Percentiles rank a stretch among this genome's conserved stretches.
Evolutionary conservation across 2,888 invertebrate species (phyloP).

Genomic region (Chouioia cunea): DNA sequence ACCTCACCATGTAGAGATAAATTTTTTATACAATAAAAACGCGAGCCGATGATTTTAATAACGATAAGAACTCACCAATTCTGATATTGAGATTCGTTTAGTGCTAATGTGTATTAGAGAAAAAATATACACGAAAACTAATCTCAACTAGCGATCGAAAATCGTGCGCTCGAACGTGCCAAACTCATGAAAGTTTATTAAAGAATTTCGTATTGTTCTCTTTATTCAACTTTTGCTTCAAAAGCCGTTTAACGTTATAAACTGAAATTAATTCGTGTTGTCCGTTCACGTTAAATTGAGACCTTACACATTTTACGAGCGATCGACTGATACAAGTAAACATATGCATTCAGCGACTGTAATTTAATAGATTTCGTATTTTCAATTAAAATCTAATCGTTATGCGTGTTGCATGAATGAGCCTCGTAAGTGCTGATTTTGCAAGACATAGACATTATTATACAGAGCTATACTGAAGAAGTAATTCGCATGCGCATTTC

Average conservation of each 20-base stretch:
- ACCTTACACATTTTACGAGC: neutral
- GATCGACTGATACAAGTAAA: constrained; percentile 34
- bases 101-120: neutral
- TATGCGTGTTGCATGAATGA: neutral
- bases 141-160: constrained; percentile 34
- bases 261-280: constrained; percentile 17
- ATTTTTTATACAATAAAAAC: constrained; percentile 31
- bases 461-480: no score
- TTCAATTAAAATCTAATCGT: constrained; percentile 43
- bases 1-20: constrained; percentile 6
- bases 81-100: constrained; percentile 19
- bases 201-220: no score
- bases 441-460: constrained; percentile 2
- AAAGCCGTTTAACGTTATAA: no score
- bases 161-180: constrained; percentile 5
- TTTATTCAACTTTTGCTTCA: no score
- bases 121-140: constrained; percentile 17
- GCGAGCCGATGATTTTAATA: constrained; percentile 39
- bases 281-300: constrained; percentile 5
- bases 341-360: neutral
- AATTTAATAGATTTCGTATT: constrained; percentile 39
- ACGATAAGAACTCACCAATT: constrained; percentile 29
- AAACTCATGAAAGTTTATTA: neutral
- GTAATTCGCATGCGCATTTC: constrained; percentile 14
- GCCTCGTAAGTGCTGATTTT: constrained; percentile 24